Percentiles rank a stretch among this genome's conserved stretches.
Conservation (phyloP, 2,888 invertebrate species). For the Dicranocentrus wangi region DNA sequence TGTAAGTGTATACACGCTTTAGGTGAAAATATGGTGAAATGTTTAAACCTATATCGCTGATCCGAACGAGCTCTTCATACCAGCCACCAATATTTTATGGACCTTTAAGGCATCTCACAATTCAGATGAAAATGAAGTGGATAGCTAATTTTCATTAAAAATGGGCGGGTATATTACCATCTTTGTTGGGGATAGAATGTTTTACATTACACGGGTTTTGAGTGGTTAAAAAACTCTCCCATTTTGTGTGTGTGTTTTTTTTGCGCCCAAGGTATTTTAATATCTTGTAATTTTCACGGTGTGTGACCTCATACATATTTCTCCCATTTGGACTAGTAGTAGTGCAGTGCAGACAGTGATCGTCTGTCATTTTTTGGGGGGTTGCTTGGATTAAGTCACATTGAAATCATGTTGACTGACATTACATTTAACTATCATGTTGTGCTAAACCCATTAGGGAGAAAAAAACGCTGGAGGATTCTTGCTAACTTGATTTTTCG, state of each 20-base stretch:
- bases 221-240: too few relatives aligned
- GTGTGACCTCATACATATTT: conserved; percentile 54
- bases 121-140: conserved; percentile 58
- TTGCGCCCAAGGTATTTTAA: conserved; percentile 52
- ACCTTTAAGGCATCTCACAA: conserved; percentile 58
- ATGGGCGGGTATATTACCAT: conserved; percentile 50
- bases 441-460: too few relatives aligned
- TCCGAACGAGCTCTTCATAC: too few relatives aligned
- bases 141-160: conserved; percentile 64
- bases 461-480: conserved; percentile 39
- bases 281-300: conserved; percentile 59
- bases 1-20: too few relatives aligned
- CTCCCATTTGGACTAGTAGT: neutral
- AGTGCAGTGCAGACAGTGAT: conserved; percentile 14
- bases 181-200: neutral
- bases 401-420: too few relatives aligned
- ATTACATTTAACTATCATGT: too few relatives aligned
- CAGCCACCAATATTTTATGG: conserved; percentile 54
- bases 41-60: too few relatives aligned
- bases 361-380: too few relatives aligned
- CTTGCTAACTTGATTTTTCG: too few relatives aligned
- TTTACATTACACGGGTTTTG: neutral
- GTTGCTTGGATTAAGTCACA: too few relatives aligned
- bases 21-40: too few relatives aligned
- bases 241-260: too few relatives aligned